Conservation (phyloP, 2,113 vertebrate genomes). For the Rhea pennata region DNA sequence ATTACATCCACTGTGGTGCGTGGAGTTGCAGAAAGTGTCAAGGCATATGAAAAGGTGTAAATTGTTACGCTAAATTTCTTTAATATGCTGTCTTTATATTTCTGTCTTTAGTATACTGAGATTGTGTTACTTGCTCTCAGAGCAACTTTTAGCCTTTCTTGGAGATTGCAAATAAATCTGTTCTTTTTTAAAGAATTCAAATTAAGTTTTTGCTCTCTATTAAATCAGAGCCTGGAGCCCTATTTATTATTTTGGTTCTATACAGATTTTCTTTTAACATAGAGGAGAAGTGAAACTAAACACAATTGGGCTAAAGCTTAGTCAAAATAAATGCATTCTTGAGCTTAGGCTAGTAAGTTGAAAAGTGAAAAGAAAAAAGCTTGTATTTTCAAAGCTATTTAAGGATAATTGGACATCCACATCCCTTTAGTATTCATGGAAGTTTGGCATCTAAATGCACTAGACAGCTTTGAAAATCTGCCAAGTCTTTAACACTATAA, state of each 20-base stretch:
- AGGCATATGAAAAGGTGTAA: not conserved
- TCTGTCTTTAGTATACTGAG: not conserved
- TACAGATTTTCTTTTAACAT: not conserved
- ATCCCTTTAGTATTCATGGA: not conserved
- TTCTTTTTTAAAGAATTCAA: not conserved
- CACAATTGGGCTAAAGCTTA: not conserved
- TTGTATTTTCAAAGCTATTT: conserved; percentile 25
- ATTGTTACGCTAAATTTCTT: not conserved
- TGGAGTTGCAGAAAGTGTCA: too few species aligned
- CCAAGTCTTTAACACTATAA: not conserved
- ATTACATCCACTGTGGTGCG: not conserved
- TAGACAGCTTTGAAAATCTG: conserved; percentile 36
- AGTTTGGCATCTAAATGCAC: not conserved
- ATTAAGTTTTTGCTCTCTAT: not conserved
- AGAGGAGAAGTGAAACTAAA: not conserved
- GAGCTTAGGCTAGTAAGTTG: not conserved
- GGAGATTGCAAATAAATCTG: not conserved
- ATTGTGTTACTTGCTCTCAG: not conserved
- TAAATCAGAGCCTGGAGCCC: not conserved
- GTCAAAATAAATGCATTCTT: not conserved
- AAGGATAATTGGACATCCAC: not conserved
- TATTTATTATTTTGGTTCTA: not conserved
- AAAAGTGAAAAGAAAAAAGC: not conserved
- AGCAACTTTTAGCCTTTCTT: not conserved
- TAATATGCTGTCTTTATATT: not conserved